Percentiles rank a stretch among this genome's conserved stretches.
Evolutionary conservation across 53 echinoderm and acorn worm genomes (phyloP).

Genomic region (Actinopyga echinites): DNA sequence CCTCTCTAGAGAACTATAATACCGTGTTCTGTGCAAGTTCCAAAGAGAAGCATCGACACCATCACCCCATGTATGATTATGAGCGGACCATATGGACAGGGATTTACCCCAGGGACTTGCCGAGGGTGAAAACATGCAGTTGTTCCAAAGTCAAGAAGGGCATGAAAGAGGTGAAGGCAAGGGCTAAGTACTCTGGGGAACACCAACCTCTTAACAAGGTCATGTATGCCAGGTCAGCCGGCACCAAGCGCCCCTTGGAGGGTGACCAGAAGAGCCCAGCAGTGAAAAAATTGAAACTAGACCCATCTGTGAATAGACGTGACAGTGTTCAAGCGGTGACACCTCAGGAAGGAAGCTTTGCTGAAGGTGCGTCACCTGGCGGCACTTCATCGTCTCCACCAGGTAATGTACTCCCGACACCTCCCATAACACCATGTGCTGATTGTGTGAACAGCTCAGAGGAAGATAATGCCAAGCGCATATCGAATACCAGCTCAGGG

Average conservation of each 20-base stretch:
- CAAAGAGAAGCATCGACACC: slow-evolving; percentile 44
- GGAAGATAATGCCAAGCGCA: background rate
- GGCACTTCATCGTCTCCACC: background rate
- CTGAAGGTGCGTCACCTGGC: background rate
- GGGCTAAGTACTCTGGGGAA: background rate
- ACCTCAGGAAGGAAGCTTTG: background rate
- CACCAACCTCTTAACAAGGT: slow-evolving; percentile 4
- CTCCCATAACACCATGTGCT: background rate
- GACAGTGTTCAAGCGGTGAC: slow-evolving; percentile 7
- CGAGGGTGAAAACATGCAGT: slow-evolving; percentile 31
- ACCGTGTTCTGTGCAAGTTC: slow-evolving; percentile 37
- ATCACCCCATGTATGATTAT: slow-evolving; percentile 39
- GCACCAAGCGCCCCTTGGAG: background rate
- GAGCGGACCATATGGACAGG: background rate
- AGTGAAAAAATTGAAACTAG: slow-evolving; percentile 19
- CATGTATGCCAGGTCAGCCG: background rate
- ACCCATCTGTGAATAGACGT: background rate
- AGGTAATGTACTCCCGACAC: too few relatives aligned
- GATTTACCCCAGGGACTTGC: background rate
- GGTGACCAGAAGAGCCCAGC: background rate
- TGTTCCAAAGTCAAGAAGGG: slow-evolving; percentile 1
- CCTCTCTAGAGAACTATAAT: slow-evolving; percentile 67
- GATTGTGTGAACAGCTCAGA: background rate
- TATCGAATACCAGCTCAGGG: background rate
- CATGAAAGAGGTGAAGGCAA: background rate